Evolutionary conservation across 2,888 invertebrate genomes (phyloP).

Genomic region (Dynastes maya): DNA sequence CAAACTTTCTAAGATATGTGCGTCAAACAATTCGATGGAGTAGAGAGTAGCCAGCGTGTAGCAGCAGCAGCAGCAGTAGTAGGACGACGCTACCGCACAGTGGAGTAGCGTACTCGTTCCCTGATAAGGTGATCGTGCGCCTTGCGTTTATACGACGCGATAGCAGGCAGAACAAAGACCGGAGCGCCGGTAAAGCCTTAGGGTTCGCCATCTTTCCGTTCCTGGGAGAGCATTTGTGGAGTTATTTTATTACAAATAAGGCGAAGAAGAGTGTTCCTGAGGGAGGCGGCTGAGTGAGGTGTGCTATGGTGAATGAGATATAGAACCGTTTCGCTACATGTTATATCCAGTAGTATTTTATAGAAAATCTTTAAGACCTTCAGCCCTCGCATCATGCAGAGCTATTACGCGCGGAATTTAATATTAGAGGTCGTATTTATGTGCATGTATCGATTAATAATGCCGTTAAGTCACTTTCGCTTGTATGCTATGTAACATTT

Average conservation of each 20-base stretch:
- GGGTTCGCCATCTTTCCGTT: constrained; percentile 68
- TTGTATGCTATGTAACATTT: constrained; percentile 1
- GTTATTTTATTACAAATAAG: constrained; percentile 72
- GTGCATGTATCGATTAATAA: constrained; percentile 27
- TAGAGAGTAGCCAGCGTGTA: constrained; percentile 1
- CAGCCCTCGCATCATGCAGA: constrained; percentile 19
- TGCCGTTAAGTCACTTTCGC: constrained; percentile 8
- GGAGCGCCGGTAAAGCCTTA: constrained; percentile 62
- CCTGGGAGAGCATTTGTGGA: constrained; percentile 70
- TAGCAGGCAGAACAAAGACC: constrained; percentile 62
- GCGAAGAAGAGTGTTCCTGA: constrained; percentile 69
- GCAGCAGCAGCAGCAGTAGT: neutral
- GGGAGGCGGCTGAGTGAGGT: constrained; percentile 68
- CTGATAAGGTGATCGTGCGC: constrained; percentile 43
- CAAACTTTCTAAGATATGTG: constrained; percentile 56
- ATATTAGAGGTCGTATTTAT: constrained; percentile 18
- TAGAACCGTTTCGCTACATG: constrained; percentile 61
- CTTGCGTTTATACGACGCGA: constrained; percentile 52
- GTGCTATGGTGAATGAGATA: constrained; percentile 69
- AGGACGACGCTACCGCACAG: constrained; percentile 42
- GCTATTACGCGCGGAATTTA: constrained; percentile 19
- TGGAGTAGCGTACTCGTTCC: constrained; percentile 17
- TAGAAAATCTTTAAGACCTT: constrained; percentile 57
- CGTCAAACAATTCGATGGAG: constrained; percentile 64
- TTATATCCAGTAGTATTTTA: constrained; percentile 58